phyloP scores from a whole-genome alignment of 2,888 invertebrate genomes.

The Aricia artaxerxes region DNA sequence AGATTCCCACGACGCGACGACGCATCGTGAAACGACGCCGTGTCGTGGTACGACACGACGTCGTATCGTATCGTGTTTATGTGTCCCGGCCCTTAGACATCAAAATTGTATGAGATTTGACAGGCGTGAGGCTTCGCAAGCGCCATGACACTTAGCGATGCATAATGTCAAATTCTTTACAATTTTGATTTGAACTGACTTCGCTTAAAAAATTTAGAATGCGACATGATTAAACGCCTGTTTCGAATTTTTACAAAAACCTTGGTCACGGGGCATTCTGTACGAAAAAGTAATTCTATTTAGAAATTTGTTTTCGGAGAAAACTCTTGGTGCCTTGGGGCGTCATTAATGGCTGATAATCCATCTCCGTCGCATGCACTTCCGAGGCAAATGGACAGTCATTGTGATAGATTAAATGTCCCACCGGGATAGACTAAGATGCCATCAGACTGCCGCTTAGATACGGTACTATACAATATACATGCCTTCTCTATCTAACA shows the following conservation, averaged over 20 bases:
- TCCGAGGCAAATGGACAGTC: slow-evolving; percentile 44
- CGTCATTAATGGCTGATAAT: slow-evolving; percentile 54
- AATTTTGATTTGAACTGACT: neutral
- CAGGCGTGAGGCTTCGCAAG: no score
- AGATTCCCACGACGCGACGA: no score
- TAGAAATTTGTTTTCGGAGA: slow-evolving; percentile 1
- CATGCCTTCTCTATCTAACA: neutral
- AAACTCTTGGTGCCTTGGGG: slow-evolving; percentile 34
- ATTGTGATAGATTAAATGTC: slow-evolving; percentile 40
- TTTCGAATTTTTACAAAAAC: neutral
- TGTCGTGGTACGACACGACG: no score
- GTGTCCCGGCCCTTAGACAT: neutral
- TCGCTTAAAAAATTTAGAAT: neutral
- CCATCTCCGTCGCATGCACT: slow-evolving; percentile 57
- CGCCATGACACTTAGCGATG: no score
- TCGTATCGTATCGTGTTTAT: no score
- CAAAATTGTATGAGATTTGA: neutral
- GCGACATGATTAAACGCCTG: neutral
- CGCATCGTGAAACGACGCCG: no score
- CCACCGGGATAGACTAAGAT: slow-evolving; percentile 34
- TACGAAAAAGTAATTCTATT: neutral
- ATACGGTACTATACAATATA: neutral
- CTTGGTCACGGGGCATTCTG: neutral
- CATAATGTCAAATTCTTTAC: no score
- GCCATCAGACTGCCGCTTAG: neutral